Conservation (phyloP, 1,140 invertebrate genomes). For the Cyphomyrmex costatus region DNA sequence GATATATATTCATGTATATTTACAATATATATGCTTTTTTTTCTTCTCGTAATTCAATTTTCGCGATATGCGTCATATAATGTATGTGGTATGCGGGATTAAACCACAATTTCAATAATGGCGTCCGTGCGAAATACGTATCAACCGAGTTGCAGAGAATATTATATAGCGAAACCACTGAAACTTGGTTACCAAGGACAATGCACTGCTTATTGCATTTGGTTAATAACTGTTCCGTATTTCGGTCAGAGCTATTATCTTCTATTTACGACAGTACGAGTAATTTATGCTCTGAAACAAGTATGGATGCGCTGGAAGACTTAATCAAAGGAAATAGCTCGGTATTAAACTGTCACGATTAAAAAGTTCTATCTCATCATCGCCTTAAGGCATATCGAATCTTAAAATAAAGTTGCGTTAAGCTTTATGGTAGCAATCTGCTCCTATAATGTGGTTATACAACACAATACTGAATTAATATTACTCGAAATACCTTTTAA, state of each 20-base stretch:
- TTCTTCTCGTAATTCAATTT: slow-evolving; percentile 39
- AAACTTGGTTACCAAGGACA: slow-evolving; percentile 60
- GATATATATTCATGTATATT: slow-evolving; percentile 6
- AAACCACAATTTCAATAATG: slow-evolving; percentile 61
- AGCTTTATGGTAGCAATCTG: background rate
- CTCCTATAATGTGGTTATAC: too few relatives aligned
- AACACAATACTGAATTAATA: background rate
- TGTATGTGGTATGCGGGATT: slow-evolving; percentile 2
- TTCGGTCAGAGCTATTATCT: slow-evolving; percentile 52
- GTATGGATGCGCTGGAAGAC: background rate
- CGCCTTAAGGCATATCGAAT: background rate
- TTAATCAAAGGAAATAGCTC: background rate
- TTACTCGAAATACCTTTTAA: slow-evolving; percentile 13
- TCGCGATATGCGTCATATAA: slow-evolving; percentile 22
- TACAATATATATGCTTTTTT: slow-evolving; percentile 21
- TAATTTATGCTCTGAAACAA: slow-evolving; percentile 10
- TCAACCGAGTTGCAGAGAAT: slow-evolving; percentile 36
- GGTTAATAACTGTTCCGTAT: slow-evolving; percentile 49
- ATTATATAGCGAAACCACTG: slow-evolving; percentile 36
- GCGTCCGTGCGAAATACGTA: slow-evolving; percentile 41
- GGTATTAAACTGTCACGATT: background rate
- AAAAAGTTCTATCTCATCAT: background rate
- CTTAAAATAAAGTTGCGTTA: slow-evolving; percentile 13
- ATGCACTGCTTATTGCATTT: slow-evolving; percentile 57
- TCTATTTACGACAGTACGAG: background rate